Percentiles rank a stretch among this genome's conserved stretches.
These are phyloP conservation scores for Trichoplax adhaerens DNA, from an alignment of 37 sponge, comb jelly and placozoan species.

Conservation along the genomic window DNA sequence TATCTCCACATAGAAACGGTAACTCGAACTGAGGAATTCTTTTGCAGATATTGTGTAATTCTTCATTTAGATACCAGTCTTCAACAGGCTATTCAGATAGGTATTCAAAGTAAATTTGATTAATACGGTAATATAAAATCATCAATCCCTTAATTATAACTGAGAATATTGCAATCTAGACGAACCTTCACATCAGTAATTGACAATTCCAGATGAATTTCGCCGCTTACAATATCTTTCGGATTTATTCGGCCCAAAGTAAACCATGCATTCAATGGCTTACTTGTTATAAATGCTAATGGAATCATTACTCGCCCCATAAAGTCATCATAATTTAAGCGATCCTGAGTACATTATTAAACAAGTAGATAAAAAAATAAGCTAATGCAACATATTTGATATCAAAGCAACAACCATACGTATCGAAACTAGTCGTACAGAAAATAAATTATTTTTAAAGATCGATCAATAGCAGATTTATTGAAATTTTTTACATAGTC, in stretches of 20 bases:
- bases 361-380: no score
- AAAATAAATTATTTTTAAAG: no score
- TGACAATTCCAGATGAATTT: slow-evolving; percentile 6
- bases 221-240: slow-evolving; percentile 22
- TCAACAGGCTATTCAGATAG: slow-evolving; percentile 2
- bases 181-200: neutral
- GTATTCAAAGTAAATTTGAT: neutral
- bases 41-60: slow-evolving; percentile 14
- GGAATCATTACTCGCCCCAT: slow-evolving; percentile 55
- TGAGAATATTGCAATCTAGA: no score
- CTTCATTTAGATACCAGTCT: neutral
- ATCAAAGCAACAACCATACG: no score
- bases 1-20: slow-evolving; percentile 21
- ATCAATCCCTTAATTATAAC: no score
- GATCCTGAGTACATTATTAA: slow-evolving; percentile 14
- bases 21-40: slow-evolving; percentile 28
- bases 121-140: neutral
- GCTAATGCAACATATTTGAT: no score
- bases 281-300: slow-evolving; percentile 14
- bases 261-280: slow-evolving; percentile 15
- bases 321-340: slow-evolving; percentile 47
- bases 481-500: no score
- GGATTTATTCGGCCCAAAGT: slow-evolving; percentile 12
- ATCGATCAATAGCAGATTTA: no score
- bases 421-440: no score